These are phyloP conservation scores for Invenusta paracnida DNA, from an alignment of 2,888 invertebrate species.

Conservation along the genomic window DNA sequence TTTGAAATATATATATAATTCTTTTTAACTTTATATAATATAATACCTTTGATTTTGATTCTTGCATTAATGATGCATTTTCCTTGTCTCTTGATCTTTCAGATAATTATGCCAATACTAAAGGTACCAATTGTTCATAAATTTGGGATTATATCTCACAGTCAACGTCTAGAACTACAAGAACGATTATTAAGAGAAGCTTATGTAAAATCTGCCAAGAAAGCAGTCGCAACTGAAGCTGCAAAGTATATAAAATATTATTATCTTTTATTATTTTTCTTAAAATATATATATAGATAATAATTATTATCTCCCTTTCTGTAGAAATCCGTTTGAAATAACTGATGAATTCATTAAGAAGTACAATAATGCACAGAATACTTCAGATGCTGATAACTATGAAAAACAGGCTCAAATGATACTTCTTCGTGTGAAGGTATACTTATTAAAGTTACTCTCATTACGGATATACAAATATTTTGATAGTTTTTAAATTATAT, in stretches of 20 bases:
- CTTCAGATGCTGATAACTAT: slow-evolving; percentile 52
- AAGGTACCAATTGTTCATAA: slow-evolving; percentile 59
- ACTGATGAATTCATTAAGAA: slow-evolving; percentile 58
- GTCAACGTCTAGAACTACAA: slow-evolving; percentile 57
- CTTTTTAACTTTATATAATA: background rate
- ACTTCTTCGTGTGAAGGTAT: slow-evolving; percentile 58
- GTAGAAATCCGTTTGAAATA: slow-evolving; percentile 57
- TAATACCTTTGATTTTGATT: background rate
- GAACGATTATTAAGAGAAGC: slow-evolving; percentile 57
- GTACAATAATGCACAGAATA: slow-evolving; percentile 53
- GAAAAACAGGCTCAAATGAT: slow-evolving; percentile 55
- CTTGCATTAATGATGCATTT: background rate
- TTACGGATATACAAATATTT: background rate
- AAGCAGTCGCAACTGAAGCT: background rate
- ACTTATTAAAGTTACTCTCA: slow-evolving; percentile 35
- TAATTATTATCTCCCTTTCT: no score
- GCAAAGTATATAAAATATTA: no score
- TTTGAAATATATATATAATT: no score
- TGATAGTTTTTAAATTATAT: background rate
- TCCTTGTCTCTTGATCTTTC: background rate
- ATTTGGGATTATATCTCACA: slow-evolving; percentile 61
- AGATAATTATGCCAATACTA: slow-evolving; percentile 55
- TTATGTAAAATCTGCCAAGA: slow-evolving; percentile 44
- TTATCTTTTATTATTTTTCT: no score
- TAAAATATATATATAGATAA: background rate